A percentile compares a stretch with the other conserved stretches of the same genome.
Conservation (phyloP, 2,113 vertebrate genomes). For the Zosterops japonicus region DNA sequence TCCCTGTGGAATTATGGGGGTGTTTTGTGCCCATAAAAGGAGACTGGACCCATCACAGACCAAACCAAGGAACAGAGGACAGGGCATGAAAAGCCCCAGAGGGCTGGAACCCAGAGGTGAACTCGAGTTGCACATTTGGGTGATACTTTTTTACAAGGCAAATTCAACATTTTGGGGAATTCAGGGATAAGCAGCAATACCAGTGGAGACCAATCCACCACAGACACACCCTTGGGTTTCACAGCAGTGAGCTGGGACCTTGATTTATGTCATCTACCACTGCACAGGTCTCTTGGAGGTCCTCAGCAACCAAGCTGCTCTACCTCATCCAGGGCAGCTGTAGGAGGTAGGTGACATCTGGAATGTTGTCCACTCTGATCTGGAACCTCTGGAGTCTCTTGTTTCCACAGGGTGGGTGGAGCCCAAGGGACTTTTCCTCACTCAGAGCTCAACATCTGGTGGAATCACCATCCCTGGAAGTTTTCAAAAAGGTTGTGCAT, state of each 20-base stretch:
- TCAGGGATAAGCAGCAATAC: neutral
- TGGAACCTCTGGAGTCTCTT: neutral
- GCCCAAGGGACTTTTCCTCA: neutral
- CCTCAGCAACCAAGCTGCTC: neutral
- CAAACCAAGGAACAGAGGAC: neutral
- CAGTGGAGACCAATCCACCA: fast-evolving
- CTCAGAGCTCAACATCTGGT: neutral
- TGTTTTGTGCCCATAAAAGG: neutral
- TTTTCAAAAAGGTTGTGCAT: neutral
- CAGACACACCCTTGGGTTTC: neutral
- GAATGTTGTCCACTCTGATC: neutral
- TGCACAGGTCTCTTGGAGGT: neutral
- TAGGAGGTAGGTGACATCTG: neutral
- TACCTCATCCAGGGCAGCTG: neutral
- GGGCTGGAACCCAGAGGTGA: neutral
- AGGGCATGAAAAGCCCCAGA: neutral
- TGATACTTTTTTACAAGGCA: neutral
- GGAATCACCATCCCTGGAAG: neutral
- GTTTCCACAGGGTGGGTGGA: neutral
- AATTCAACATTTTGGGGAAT: neutral
- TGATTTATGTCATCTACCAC: neutral
- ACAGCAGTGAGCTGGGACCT: neutral
- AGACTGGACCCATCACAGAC: neutral
- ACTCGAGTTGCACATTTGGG: neutral
- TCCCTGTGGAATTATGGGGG: fast-evolving